Conservation (phyloP, 2,113 vertebrate species). For the Sterrhoptilus dennistouni region DNA sequence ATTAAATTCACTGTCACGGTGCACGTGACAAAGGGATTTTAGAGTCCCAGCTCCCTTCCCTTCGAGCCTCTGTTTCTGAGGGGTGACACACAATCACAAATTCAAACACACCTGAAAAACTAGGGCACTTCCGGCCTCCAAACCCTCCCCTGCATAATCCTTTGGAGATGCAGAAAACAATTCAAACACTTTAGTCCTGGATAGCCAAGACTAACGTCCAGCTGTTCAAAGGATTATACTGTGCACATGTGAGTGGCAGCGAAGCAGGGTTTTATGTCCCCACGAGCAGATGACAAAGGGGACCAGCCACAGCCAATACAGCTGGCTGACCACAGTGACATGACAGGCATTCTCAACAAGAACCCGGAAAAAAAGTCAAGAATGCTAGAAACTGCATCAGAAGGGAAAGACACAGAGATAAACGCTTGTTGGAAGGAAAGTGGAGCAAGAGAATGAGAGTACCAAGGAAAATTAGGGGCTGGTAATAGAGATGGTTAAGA, state of each 20-base stretch:
- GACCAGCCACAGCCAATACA: neutral
- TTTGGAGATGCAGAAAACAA: neutral
- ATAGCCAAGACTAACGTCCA: neutral
- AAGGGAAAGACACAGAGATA: neutral
- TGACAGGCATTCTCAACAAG: neutral
- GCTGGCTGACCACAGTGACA: neutral
- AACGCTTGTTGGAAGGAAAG: neutral
- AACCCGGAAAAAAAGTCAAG: neutral
- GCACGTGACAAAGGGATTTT: neutral
- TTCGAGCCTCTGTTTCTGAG: neutral
- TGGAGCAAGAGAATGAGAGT: neutral
- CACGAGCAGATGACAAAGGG: neutral
- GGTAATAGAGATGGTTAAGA: neutral
- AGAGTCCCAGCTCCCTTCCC: neutral
- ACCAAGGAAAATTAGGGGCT: neutral
- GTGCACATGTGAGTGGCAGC: fast-evolving
- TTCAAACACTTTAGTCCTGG: neutral
- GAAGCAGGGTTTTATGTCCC: neutral
- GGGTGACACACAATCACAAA: neutral
- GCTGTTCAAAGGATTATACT: neutral
- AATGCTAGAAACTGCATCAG: neutral
- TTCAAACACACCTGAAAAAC: neutral
- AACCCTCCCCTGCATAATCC: neutral
- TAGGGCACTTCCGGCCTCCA: neutral
- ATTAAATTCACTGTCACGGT: neutral